Conservation (phyloP, 2,113 vertebrate species). For the Glareola pratincola region DNA sequence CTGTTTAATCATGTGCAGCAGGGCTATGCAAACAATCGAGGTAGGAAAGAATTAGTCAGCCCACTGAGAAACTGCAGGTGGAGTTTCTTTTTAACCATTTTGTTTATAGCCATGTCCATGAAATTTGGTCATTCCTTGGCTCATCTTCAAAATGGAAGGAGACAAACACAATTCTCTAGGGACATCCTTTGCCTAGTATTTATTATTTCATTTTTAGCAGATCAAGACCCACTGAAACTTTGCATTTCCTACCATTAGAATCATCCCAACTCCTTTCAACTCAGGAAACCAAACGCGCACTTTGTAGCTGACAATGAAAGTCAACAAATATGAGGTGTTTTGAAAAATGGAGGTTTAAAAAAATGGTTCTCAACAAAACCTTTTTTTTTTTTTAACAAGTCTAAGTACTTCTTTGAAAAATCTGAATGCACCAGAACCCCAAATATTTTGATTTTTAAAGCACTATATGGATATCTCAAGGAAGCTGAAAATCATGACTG, state of each 20-base stretch:
- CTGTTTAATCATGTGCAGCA: background rate
- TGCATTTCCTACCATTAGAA: background rate
- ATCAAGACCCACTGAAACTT: background rate
- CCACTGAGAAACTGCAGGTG: slow-evolving; percentile 34
- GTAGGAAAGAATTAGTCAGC: slow-evolving; percentile 33
- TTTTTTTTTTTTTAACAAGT: background rate
- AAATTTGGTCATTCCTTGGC: background rate
- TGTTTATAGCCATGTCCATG: background rate
- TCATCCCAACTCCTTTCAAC: background rate
- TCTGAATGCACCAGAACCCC: background rate
- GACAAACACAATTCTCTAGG: background rate
- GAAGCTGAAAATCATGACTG: background rate
- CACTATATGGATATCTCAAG: background rate
- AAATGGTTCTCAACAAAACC: background rate
- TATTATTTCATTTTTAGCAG: background rate
- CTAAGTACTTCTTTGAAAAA: background rate
- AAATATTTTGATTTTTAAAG: background rate
- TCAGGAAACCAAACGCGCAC: background rate
- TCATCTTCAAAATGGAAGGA: background rate
- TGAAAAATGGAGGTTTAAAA: background rate
- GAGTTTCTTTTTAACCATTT: slow-evolving; percentile 7
- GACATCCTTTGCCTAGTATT: background rate
- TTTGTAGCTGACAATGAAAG: background rate
- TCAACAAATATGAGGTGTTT: background rate
- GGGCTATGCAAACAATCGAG: background rate